phyloP scores from a whole-genome alignment of 2,113 vertebrate genomes.

The Felis chaus region DNA sequence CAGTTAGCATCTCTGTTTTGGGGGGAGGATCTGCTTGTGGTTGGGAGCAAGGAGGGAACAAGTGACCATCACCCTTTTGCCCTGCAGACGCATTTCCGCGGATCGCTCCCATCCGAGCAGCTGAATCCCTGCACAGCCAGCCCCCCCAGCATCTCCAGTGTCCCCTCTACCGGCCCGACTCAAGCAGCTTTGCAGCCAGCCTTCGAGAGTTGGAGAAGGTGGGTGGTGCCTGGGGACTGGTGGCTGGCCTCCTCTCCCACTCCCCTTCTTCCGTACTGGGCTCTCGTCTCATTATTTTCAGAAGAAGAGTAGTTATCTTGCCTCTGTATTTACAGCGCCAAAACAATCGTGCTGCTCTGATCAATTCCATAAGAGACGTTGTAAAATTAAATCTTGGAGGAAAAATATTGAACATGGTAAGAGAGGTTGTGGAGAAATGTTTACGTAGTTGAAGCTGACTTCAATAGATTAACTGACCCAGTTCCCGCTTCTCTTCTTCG shows the following conservation, averaged over 20 bases:
- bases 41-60: background rate
- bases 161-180: slow-evolving; percentile 90
- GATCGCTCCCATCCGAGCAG: slow-evolving; percentile 85
- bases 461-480: background rate
- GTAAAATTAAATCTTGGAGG: background rate
- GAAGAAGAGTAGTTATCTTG: slow-evolving; percentile 22
- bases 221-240: background rate
- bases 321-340: background rate
- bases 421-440: slow-evolving; percentile 13
- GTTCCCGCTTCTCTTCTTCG: background rate
- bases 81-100: slow-evolving; percentile 91
- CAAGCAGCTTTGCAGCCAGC: slow-evolving; percentile 96
- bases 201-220: slow-evolving; percentile 96
- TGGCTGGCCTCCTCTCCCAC: background rate
- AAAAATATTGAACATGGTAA: background rate
- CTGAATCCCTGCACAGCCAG: slow-evolving; percentile 80
- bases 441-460: background rate
- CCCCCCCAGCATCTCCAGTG: slow-evolving; percentile 88
- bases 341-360: background rate
- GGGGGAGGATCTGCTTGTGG: background rate
- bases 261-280: background rate
- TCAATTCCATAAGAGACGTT: background rate
- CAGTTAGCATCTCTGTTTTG: slow-evolving; percentile 74
- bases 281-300: background rate
- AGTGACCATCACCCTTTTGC: background rate